A percentile compares a stretch with the other conserved stretches of the same genome.
phyloP scores from a whole-genome alignment of 2,888 invertebrate genomes.

The Scrobipalpa atriplicella region DNA sequence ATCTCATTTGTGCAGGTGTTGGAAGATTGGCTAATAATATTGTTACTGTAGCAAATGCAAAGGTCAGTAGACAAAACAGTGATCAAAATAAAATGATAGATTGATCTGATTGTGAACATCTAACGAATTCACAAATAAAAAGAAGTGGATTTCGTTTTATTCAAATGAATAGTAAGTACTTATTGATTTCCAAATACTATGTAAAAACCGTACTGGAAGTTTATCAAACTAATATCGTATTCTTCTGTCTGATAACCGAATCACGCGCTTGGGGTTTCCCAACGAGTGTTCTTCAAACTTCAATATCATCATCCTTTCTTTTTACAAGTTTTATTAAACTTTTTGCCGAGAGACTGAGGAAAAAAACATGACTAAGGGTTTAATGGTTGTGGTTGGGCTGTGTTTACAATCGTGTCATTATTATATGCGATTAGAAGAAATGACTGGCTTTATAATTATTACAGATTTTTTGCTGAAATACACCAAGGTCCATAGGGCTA shows the following conservation, averaged over 20 bases:
- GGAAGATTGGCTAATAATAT: neutral
- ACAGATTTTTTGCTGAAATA: neutral
- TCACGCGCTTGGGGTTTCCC: neutral
- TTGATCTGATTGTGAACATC: neutral
- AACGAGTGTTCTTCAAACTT: neutral
- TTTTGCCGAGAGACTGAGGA: neutral
- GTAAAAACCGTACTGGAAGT: neutral
- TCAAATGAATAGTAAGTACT: no score
- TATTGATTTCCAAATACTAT: neutral
- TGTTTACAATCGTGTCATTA: neutral
- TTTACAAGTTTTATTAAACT: neutral
- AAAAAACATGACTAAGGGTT: neutral
- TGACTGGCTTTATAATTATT: neutral
- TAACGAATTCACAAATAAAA: neutral
- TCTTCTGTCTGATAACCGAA: neutral
- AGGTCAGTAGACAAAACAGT: conserved; percentile 2
- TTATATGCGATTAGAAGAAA: neutral
- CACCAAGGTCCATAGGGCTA: no score
- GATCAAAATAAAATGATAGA: conserved; percentile 1
- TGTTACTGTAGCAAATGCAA: neutral
- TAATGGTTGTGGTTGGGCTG: neutral
- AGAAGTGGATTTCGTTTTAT: no score
- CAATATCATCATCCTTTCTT: conserved; percentile 2
- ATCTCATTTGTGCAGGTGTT: neutral
- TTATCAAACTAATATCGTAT: neutral